These are phyloP conservation scores for Salarias fasciatus DNA, from an alignment of 2,797 vertebrate genomes.

Conservation along the genomic window DNA sequence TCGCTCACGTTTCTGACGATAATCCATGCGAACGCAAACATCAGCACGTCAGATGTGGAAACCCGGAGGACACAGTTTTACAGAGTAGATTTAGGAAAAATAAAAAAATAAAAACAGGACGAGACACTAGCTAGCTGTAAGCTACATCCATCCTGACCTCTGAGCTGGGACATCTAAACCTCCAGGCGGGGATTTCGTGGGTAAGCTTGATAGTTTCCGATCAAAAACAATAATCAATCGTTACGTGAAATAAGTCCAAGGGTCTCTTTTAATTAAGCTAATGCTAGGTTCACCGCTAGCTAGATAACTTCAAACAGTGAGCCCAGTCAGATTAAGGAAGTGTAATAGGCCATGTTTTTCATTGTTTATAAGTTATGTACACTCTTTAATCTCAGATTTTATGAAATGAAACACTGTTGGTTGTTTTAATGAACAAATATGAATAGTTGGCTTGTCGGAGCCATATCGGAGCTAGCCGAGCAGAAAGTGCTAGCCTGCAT, in stretches of 20 bases:
- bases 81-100: no score
- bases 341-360: not conserved
- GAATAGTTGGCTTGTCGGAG: slow-evolving; percentile 18
- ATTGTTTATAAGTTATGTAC: no score
- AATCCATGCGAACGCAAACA: no score
- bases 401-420: no score
- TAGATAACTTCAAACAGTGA: slow-evolving; percentile 29
- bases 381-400: no score
- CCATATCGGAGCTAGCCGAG: slow-evolving; percentile 48
- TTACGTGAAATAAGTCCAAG: not conserved
- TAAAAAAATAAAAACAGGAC: not conserved
- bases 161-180: no score
- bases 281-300: slow-evolving; percentile 41
- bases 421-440: not conserved
- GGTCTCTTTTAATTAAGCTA: slow-evolving; percentile 14
- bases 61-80: not conserved
- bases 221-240: not conserved
- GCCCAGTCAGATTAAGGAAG: not conserved
- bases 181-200: no score
- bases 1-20: not conserved
- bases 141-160: not conserved
- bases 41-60: not conserved
- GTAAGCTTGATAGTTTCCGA: no score
- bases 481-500: slow-evolving; percentile 33
- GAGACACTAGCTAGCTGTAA: not conserved